A percentile compares a stretch with the other conserved stretches of the same genome.
These are phyloP conservation scores for Channa maculata DNA, from an alignment of 2,113 vertebrate genomes.

Conservation along the genomic window DNA sequence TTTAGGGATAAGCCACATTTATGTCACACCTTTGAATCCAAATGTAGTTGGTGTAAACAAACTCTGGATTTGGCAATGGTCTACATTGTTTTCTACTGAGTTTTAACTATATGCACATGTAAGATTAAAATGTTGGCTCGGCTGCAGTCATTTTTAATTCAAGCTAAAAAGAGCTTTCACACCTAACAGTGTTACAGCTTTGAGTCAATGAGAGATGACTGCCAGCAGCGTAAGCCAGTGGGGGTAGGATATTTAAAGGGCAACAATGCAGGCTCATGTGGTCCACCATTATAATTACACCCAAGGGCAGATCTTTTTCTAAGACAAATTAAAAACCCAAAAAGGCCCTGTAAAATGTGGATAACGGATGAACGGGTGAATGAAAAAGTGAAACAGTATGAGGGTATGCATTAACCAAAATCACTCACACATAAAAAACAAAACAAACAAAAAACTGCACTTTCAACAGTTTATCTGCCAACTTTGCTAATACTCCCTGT, in stretches of 20 bases:
- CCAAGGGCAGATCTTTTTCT: conserved; percentile 73
- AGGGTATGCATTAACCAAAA: conserved; percentile 53
- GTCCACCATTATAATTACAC: conserved; percentile 79
- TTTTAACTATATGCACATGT: conserved; percentile 51
- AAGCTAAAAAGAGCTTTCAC: conserved; percentile 39
- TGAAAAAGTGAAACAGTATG: conserved; percentile 59
- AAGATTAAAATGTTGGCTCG: conserved; percentile 29
- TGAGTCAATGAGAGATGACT: conserved; percentile 38
- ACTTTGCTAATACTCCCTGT: conserved; percentile 71
- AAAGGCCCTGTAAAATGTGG: conserved; percentile 71
- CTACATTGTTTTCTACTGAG: conserved; percentile 25
- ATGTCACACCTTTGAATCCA: conserved; percentile 25
- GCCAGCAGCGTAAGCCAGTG: conserved; percentile 43
- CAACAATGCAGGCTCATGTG: conserved; percentile 70
- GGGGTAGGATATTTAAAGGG: conserved; percentile 74
- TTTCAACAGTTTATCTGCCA: conserved; percentile 75
- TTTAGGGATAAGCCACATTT: conserved; percentile 21
- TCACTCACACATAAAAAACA: conserved; percentile 37
- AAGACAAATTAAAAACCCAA: conserved; percentile 81
- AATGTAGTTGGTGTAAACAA: conserved; percentile 38
- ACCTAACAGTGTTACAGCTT: conserved; percentile 40
- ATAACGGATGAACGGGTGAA: conserved; percentile 62
- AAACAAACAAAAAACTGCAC: conserved; percentile 43
- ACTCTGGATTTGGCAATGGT: conserved; percentile 12
- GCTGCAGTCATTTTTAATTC: conserved; percentile 44